Evolutionary conservation across 2,113 vertebrate species (phyloP), one percentile per base, ranked within the genome.

Genomic region (Suncus etruscus): DNA sequence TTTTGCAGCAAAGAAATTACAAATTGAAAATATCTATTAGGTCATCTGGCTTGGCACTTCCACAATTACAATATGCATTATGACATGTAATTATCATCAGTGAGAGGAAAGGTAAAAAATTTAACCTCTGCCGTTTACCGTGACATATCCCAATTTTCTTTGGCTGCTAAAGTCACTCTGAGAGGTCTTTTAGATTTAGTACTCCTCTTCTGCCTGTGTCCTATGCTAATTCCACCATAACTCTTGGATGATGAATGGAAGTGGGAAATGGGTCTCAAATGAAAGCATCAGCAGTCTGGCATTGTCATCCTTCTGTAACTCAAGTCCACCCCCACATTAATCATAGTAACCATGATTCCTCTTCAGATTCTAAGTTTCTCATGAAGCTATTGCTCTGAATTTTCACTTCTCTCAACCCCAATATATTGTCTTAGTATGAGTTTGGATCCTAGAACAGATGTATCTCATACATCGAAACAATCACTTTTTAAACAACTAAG

Each of bases 1-100:
- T 96, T 96, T 94, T 87, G 78, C 31, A 92, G 91, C 82, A 77
- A 83, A 93, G 94, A 95, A 94, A 94, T 96, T 92, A 93, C 77
- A 95, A 93, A 96, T 93, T 91, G 87, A 92, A 95, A 96, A 91
- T 85, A 94, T 92, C 90, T 94, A 61, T 83, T 86, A 90, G 94
- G 85, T 95, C 90, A 91, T 95, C 86, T 90, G 68, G 72, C 78
- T 85, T 87, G 82, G 83, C 51, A 83, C 90, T 94, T 94, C 31
- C 94, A 50, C 54, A 87, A 63, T 92, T 91, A 86, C 72, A 95
- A 63, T 94, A 95, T 91, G 90, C 90, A 83, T 93, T 83, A 87
- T 96, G 93, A 91, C 92, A 89, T 87, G 39, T 91, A 96, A 92
- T 96, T 96, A 96, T 82, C 73, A 74, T 91, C 70, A 89, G 39